These are phyloP conservation scores for Nemurella pictetii DNA, from an alignment of 2,888 invertebrate species.

Conservation along the genomic window DNA sequence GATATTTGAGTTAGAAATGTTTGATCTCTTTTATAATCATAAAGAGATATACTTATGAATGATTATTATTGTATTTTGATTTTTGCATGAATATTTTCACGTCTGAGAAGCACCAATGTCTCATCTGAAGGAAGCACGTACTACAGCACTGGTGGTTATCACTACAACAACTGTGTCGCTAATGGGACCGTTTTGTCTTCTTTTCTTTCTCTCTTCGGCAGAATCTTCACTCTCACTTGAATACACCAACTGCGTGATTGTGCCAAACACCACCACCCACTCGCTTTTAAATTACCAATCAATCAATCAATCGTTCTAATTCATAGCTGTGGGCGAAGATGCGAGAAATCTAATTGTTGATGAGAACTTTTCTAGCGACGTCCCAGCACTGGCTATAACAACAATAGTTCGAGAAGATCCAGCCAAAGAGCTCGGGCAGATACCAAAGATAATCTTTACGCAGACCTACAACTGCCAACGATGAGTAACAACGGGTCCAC, in stretches of 20 bases:
- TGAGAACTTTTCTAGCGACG: constrained; percentile 31
- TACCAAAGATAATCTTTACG: constrained; percentile 48
- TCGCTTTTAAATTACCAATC: constrained; percentile 27
- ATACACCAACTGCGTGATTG: constrained; percentile 38
- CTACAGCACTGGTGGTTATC: background rate
- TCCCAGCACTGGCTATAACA: constrained; percentile 22
- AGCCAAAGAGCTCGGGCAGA: constrained; percentile 28
- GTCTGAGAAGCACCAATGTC: background rate
- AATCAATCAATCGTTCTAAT: constrained; percentile 4
- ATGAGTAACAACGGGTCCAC: constrained; percentile 47
- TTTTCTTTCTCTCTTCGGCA: constrained; percentile 37
- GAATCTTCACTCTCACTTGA: constrained; percentile 40
- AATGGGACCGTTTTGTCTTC: constrained; percentile 31
- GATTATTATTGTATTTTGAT: background rate
- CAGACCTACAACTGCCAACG: constrained; percentile 50
- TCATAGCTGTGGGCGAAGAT: constrained; percentile 8
- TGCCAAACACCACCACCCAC: constrained; percentile 27
- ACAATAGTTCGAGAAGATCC: constrained; percentile 22
- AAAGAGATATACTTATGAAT: background rate
- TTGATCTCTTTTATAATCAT: background rate
- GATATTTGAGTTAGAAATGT: background rate
- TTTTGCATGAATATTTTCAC: background rate
- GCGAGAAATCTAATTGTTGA: constrained; percentile 4
- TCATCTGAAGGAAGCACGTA: background rate
- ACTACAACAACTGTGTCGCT: background rate